Percentiles rank a stretch among this genome's conserved stretches.
These are phyloP conservation scores for Cremastinae sp. DNA, from an alignment of 2,888 invertebrate species.

Conservation along the genomic window DNA sequence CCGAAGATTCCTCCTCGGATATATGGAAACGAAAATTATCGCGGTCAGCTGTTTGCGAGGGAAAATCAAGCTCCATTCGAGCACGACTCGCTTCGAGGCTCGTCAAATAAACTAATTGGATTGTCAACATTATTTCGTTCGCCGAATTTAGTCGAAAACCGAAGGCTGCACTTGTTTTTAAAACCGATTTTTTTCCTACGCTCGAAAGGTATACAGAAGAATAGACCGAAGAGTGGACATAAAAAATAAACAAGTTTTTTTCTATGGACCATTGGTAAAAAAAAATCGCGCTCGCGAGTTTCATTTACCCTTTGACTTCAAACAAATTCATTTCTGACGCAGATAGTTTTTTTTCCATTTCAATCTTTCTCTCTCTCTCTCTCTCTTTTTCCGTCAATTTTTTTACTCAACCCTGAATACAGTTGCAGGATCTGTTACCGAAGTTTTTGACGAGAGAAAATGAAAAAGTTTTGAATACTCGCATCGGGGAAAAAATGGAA, in stretches of 20 bases:
- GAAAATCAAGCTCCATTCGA: not conserved
- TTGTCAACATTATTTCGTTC: no score
- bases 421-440: conserved; percentile 2
- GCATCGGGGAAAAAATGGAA: conserved; percentile 20
- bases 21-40: no score
- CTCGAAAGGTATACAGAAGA: conserved; percentile 8
- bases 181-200: conserved; percentile 1
- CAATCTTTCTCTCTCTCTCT: not conserved
- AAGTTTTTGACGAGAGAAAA: conserved; percentile 28
- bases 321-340: conserved; percentile 41
- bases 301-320: conserved; percentile 47
- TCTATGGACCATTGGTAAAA: conserved; percentile 3
- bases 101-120: conserved; percentile 4
- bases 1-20: no score
- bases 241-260: conserved; percentile 22
- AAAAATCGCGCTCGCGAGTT: conserved; percentile 14
- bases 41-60: not conserved
- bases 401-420: conserved; percentile 1
- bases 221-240: conserved; percentile 22
- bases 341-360: conserved; percentile 16
- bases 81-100: not conserved
- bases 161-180: conserved; percentile 1
- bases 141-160: no score
- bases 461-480: not conserved
- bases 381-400: not conserved